Conservation (phyloP, 2,888 invertebrate species). For the Gortyna flavago region DNA sequence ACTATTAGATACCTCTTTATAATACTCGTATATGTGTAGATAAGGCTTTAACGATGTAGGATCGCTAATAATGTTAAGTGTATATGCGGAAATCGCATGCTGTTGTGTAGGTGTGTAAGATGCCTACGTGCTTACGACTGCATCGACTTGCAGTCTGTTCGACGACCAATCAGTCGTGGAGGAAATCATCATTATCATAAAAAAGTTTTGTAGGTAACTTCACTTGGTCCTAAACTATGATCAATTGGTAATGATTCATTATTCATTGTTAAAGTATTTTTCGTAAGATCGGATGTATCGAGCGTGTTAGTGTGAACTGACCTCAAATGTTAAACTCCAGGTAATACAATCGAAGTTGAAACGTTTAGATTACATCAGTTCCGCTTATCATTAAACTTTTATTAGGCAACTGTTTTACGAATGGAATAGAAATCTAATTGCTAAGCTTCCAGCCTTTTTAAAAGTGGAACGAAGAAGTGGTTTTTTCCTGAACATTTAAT, state of each 20-base stretch:
- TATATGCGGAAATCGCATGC: background rate
- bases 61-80: background rate
- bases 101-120: background rate
- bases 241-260: background rate
- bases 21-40: background rate
- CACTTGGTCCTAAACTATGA: background rate
- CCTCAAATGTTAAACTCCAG: slow-evolving; percentile 1
- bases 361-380: slow-evolving; percentile 36
- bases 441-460: slow-evolving; percentile 6
- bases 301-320: slow-evolving; percentile 4
- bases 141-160: background rate
- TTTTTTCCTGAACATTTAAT: background rate
- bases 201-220: background rate
- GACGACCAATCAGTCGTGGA: too few relatives aligned
- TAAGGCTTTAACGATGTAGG: background rate
- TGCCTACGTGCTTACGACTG: background rate
- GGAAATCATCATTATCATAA: background rate
- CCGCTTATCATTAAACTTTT: slow-evolving; percentile 26
- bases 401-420: slow-evolving; percentile 36
- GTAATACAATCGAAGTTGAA: slow-evolving; percentile 9
- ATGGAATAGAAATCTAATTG: slow-evolving; percentile 38
- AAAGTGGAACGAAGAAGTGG: slow-evolving; percentile 12
- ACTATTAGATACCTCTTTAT: background rate
- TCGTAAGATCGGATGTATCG: background rate
- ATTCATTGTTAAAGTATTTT: slow-evolving; percentile 10